Base-by-base conservation (phyloP, 2,888 invertebrate species). In the Nephrocerus scutellatus region DNA sequence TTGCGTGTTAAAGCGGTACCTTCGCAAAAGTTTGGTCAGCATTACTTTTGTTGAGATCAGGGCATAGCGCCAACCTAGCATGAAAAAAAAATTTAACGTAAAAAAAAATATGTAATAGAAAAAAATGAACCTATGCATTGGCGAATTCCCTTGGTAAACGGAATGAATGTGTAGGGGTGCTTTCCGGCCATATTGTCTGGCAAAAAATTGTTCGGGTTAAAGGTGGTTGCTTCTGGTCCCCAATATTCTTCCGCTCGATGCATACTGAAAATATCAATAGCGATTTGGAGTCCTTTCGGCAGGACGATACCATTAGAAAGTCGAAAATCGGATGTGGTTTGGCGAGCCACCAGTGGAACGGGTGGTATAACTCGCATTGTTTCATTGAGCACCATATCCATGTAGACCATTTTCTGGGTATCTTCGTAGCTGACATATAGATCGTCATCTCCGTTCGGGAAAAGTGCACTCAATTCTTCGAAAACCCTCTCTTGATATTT, bases 121-220 rank as follows among this genome's bases (percentile, higher is more conserved):
- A n/a, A n/a, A n/a, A n/a, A n/a, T n/a, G n/a, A n/a, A 60, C 63
- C 63, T 44, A 66, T 66, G 29, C 65, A 66, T 36, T 60, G 64
- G 8, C 67, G 47, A 10, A 60, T 49, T 2, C 68, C 67, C 36
- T 63, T 64, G n/a, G 62, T 59, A 21, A 67, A 67, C 3, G 67
- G 68, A 41, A 66, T 59, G 41, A 51, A 67, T 1, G 63, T 57
- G 30, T 59, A 66, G 0, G 67, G 55, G 49, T 68, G 67, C 10
- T 59, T 60, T 10, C 45, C 55, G n/a, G 49, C 52, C 30, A 60
- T 46, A 41, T 62, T 57, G 6, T 57, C 52, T 0, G 67, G 63
- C 19, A 67, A 40, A 37, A 68, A 68, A 30, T 67, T 54, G 6
- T 67, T 62, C 1, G 67, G 67, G 53, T 67, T 59, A 19, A 68